phyloP scores from a whole-genome alignment of 2,113 vertebrate genomes.

The Urocitellus parryii region DNA sequence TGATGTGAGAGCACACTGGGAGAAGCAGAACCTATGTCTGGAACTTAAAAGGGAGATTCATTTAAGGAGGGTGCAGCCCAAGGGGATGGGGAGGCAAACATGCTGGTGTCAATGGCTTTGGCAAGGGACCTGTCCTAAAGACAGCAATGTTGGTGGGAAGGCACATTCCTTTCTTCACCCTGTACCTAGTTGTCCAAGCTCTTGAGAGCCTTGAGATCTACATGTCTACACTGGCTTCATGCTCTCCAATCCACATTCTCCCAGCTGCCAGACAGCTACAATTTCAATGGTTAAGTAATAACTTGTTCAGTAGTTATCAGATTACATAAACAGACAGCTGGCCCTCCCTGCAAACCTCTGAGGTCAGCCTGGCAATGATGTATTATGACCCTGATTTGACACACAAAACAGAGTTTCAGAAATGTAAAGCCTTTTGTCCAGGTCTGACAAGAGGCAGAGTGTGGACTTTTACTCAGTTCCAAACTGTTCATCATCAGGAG shows the following conservation, averaged over 20 bases:
- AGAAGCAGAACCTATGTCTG: not conserved
- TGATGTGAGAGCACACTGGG: not conserved
- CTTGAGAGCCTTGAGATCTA: not conserved
- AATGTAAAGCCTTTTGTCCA: not conserved
- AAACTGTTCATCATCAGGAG: not conserved
- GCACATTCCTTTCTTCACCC: not conserved
- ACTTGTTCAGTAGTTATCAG: not conserved
- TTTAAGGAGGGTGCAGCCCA: not conserved
- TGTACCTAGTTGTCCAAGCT: not conserved
- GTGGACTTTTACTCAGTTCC: not conserved
- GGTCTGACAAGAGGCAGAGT: not conserved
- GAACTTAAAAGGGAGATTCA: not conserved
- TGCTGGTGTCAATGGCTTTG: not conserved
- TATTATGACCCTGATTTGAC: not conserved
- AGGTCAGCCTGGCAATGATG: not conserved
- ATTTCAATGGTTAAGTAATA: not conserved
- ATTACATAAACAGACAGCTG: not conserved
- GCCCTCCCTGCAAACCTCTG: not conserved
- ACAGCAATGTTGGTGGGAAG: not conserved
- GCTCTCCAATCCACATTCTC: not conserved
- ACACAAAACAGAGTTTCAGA: constrained; percentile 15
- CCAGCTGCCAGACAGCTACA: not conserved
- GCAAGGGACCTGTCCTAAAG: not conserved
- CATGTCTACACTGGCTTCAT: not conserved
- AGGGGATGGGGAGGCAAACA: not conserved